Percentiles rank a stretch among this genome's conserved stretches.
phyloP scores from a whole-genome alignment of 2,888 invertebrate species.

The Lamellibrachia columna region DNA sequence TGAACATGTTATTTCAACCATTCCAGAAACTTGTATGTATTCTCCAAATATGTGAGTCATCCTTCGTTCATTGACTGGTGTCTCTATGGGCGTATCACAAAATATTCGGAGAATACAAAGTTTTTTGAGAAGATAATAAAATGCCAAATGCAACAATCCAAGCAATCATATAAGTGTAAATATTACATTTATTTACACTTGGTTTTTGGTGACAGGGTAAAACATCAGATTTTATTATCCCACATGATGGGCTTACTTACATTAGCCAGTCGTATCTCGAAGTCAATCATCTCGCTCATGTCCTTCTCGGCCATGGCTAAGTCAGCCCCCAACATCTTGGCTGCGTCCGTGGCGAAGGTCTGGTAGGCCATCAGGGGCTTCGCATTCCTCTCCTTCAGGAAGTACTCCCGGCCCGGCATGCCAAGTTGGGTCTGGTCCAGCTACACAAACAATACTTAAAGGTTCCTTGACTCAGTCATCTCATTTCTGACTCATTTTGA shows the following conservation, averaged over 20 bases:
- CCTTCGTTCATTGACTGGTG: no score
- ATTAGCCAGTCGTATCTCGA: slow-evolving; percentile 89
- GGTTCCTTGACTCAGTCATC: no score
- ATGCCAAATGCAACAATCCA: no score
- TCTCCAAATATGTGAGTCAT: no score
- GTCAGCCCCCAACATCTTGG: slow-evolving; percentile 83
- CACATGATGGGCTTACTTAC: slow-evolving; percentile 72
- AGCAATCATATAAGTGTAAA: background rate
- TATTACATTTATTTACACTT: background rate
- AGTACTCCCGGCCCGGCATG: slow-evolving; percentile 74
- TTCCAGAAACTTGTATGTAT: no score
- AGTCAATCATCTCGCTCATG: slow-evolving; percentile 79
- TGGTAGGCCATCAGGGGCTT: slow-evolving; percentile 79
- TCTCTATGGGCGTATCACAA: no score
- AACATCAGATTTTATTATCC: background rate
- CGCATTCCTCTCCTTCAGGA: slow-evolving; percentile 51
- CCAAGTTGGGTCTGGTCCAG: slow-evolving; percentile 86
- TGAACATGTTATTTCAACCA: slow-evolving; percentile 7
- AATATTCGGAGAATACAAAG: no score
- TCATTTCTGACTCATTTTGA: no score
- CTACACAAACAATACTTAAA: background rate
- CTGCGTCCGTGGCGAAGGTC: slow-evolving; percentile 89
- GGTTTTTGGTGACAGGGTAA: background rate
- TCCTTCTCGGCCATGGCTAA: slow-evolving; percentile 72
- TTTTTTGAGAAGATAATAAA: no score